Base-by-base conservation (phyloP, 2,888 invertebrate species). In the Pherbina coryleti region DNA sequence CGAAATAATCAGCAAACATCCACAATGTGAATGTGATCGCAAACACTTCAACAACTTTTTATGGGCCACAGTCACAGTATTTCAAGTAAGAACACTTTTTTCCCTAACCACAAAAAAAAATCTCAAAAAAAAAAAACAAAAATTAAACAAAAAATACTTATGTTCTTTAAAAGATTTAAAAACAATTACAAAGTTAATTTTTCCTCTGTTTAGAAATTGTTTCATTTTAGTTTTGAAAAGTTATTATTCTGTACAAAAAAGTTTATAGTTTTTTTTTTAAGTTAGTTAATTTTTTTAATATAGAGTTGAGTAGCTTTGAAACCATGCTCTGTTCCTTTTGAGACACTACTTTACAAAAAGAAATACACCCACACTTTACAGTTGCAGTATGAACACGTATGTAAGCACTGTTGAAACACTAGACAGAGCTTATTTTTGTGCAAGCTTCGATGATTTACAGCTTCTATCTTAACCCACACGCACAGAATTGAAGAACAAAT, bases 31-130 rank as follows among this genome's bases (percentile, higher is more conserved):
- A 91, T 98, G 98, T 93, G 97, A 97, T 93, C 93, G 98, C 91
- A 98, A 97, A 93, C 97, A 98, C 93, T 98, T 97, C 95, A 97
- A 98, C 95, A 96, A 96, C 93, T 95, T 98, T 92, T 94, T 98
- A 88, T 97, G 97, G 96, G 97, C 98, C 86, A 96, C 97, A 86
- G 96, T 98, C 91, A 98, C 98, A 90, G 98, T 98, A 83, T 98
- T 98, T 91, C 97, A 97, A 97, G 97, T 97, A 94, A 94, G 95
- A 90, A 86, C 84, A 82, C 75, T 51, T 69, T 51, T 51, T 60
- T 22, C 44, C 69, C 69, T 66, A 25, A 25, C 25, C 57, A 28
- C 60, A 22, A 14, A 44, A 55, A 3, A 17, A 51, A n/a, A n/a
- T n/a, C n/a, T n/a, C n/a, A n/a, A n/a, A n/a, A 11, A 34, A 34